A percentile compares a stretch with the other conserved stretches of the same genome.
Conservation (phyloP, 2,888 invertebrate species). For the Lacanobia oleracea region DNA sequence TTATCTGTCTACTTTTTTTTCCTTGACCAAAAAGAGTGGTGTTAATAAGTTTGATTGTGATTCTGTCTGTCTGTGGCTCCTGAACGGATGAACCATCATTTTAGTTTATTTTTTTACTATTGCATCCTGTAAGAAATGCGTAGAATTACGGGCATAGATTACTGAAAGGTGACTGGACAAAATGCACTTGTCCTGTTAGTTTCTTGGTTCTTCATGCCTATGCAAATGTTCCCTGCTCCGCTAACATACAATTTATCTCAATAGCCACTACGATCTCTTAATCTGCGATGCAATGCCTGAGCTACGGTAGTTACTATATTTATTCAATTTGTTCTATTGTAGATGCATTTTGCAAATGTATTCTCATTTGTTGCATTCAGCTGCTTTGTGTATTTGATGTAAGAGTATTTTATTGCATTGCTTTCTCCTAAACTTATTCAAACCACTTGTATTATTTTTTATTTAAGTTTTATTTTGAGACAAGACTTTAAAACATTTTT, state of each 20-base stretch:
- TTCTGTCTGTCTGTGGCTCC: too few species aligned
- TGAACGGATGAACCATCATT: too few species aligned
- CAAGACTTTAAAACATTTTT: too few species aligned
- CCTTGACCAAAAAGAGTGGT: too few species aligned
- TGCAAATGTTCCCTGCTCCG: constrained; percentile 8
- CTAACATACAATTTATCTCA: neutral
- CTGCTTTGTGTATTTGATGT: neutral
- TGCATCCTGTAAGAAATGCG: neutral
- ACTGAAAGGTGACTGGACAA: neutral
- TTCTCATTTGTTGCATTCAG: constrained; percentile 12
- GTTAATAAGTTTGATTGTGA: too few species aligned
- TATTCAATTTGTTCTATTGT: constrained; percentile 11
- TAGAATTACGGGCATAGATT: neutral
- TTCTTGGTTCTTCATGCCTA: neutral
- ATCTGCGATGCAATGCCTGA: constrained; percentile 13
- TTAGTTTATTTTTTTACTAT: too few species aligned
- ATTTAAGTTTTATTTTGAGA: neutral
- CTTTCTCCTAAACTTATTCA: neutral
- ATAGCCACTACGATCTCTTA: constrained; percentile 9
- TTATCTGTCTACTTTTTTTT: too few species aligned
- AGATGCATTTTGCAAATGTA: constrained; percentile 36
- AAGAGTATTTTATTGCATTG: neutral
- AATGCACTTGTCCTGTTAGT: neutral
- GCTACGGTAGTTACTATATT: constrained; percentile 21
- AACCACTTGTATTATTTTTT: neutral